Percentiles rank a stretch among this genome's conserved stretches.
These are phyloP conservation scores for Tribolium madens DNA, from an alignment of 1,140 invertebrate genomes.

Conservation along the genomic window DNA sequence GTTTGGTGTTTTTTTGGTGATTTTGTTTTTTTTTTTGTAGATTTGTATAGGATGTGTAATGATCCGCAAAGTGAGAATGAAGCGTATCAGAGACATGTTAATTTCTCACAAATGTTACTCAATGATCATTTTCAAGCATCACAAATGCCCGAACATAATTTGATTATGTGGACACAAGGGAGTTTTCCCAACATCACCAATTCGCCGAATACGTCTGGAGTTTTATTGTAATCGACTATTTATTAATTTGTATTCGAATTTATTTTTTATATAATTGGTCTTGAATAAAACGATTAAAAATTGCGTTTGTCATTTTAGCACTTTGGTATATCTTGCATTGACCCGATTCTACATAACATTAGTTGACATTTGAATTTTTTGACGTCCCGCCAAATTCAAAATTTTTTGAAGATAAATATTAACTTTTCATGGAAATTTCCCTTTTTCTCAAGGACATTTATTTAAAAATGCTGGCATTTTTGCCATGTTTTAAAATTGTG, in stretches of 20 bases:
- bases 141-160: constrained; percentile 88
- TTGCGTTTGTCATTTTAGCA: too few species aligned
- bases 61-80: constrained; percentile 89
- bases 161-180: constrained; percentile 89
- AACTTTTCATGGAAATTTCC: too few species aligned
- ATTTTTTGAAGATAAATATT: too few species aligned
- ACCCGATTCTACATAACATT: too few species aligned
- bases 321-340: too few species aligned
- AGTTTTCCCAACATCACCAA: constrained; percentile 69
- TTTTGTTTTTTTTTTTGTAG: constrained; percentile 87
- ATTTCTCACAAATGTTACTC: constrained; percentile 92
- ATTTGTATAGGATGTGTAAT: constrained; percentile 90
- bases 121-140: constrained; percentile 95
- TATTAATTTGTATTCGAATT: constrained; percentile 5
- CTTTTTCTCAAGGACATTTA: too few species aligned
- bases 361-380: too few species aligned
- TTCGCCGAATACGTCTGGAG: constrained; percentile 46
- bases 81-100: constrained; percentile 92
- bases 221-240: constrained; percentile 14
- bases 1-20: constrained; percentile 3
- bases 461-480: too few species aligned
- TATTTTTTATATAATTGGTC: not conserved
- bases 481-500: too few species aligned
- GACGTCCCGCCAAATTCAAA: too few species aligned
- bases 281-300: too few species aligned